Base-by-base conservation (phyloP, 2,888 invertebrate species). In the Drosophila incognita region DNA sequence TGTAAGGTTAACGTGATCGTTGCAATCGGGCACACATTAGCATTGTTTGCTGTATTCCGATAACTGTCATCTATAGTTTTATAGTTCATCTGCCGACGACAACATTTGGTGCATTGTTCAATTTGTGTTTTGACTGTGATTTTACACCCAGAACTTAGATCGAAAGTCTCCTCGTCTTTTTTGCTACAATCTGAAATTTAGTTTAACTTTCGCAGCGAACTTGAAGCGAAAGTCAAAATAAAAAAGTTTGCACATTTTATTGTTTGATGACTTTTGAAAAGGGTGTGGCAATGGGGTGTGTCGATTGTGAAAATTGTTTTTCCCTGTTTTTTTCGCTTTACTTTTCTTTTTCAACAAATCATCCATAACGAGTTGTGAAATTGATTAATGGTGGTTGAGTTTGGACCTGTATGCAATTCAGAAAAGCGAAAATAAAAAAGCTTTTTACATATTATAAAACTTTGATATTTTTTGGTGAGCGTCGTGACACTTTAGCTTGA, bases 281-380 rank as follows among this genome's bases (percentile, higher is more conserved):
- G 35, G 63, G 51, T 38, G 59, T 33, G 62, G 54, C 48, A 35
- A 35, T 29, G 6, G 61, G 61, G 63, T 69, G 66, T 64, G 70
- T 54, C 58, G 59, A 49, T 52, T 70, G 75, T 68, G 53, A 59
- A 69, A 64, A 63, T 70, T 74, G 48, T 70, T 70, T 74, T 79
- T 75, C 61, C 69, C 59, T 56, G 64, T 42, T 62, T 36, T 57
- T 35, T 35, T 51, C 58, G 33, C 40, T 10, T 31, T 46, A 24
- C 46, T 48, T 59, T 54, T 40, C 49, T 52, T 74, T 66, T 62
- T 51, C 59, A 75, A 68, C 76, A 78, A 78, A 75, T 75, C 78
- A 79, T 78, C 71, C 65, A 79, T 78, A 78, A 78, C 80, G 80
- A 79, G 68, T 69, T 75, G 68, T 59, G 58, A 78, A 78, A 68